Evolutionary conservation across 2,113 vertebrate genomes (phyloP), one percentile per base, ranked within the genome.

Genomic region (Larimichthys crocea): DNA sequence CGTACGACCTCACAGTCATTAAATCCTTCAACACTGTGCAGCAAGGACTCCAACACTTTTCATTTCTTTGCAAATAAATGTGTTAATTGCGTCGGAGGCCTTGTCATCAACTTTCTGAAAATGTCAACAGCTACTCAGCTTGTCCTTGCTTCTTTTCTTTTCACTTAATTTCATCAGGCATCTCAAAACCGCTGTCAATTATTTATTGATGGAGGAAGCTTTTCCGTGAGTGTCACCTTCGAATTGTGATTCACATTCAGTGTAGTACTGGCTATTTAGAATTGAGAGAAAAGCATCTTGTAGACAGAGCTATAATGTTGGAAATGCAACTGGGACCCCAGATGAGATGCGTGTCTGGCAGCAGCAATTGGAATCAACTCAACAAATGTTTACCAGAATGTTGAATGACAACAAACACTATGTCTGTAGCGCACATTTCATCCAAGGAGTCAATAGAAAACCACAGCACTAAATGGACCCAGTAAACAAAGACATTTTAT

Each of bases 11-110:
- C 64, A 60, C 59, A 72, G 35, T 40, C 35, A 40, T 40, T 40
- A 40, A 57, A 29, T 60, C 50, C 56, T 66, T 76, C 31, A 73
- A 74, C 42, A 61, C 4, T 63, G 44, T 40, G 31, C 17, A 79
- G 14, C 35, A 14, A 69, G 40, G 48, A 80, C 64, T 31, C 73
- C 53, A 46, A 46, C 17, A 22, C 20, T 69, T 31, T 31, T 31
- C 31, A 8, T 40, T 40, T 40, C 35, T 40, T 9, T 40, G 35
- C 35, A 40, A 8, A 40, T 40, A 40, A 74, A 42, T 20, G 15
- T 61, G 19, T 20, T 66, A 61, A 59, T 40, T 78, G 46, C 57
- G 9, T 48, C 44, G 20, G 19, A n/a, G 26, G 57, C 14, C 20
- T 66, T 19, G 5, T 20, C 17, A 59, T 53, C 6, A 26, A 10